Conservation (phyloP, 2,113 vertebrate genomes). For the Pachycephala philippinensis region DNA sequence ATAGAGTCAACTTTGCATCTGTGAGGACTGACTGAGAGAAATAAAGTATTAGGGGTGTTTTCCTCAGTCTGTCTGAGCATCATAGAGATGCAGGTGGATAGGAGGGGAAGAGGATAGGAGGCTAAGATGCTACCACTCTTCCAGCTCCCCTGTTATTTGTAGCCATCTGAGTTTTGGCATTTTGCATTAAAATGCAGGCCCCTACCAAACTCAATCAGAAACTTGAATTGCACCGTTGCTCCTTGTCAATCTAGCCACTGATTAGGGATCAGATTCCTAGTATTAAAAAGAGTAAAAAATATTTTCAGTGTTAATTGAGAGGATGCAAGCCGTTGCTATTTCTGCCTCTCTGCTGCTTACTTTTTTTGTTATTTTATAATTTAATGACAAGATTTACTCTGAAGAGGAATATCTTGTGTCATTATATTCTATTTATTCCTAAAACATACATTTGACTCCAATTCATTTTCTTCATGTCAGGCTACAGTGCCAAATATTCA, state of each 20-base stretch:
- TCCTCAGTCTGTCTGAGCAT: background rate
- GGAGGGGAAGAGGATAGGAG: background rate
- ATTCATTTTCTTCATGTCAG: constrained; percentile 30
- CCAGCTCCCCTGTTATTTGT: background rate
- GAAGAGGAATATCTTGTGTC: background rate
- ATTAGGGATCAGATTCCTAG: background rate
- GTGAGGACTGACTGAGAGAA: constrained; percentile 28
- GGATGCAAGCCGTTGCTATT: background rate
- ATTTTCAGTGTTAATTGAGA: background rate
- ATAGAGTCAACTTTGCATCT: constrained; percentile 50
- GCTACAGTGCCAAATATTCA: constrained; percentile 19
- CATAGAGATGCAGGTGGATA: background rate
- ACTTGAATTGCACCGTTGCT: background rate
- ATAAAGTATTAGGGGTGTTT: background rate
- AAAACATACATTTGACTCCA: constrained; percentile 32
- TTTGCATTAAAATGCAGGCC: background rate
- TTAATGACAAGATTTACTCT: background rate
- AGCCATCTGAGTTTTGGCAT: background rate
- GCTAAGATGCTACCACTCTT: background rate
- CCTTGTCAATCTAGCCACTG: background rate
- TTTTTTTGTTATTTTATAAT: background rate
- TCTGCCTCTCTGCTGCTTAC: background rate
- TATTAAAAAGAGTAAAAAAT: background rate
- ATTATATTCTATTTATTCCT: constrained; percentile 21
- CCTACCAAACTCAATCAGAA: background rate